These are phyloP conservation scores for Brachycybe producta DNA, from an alignment of 2,888 invertebrate genomes.

Conservation along the genomic window DNA sequence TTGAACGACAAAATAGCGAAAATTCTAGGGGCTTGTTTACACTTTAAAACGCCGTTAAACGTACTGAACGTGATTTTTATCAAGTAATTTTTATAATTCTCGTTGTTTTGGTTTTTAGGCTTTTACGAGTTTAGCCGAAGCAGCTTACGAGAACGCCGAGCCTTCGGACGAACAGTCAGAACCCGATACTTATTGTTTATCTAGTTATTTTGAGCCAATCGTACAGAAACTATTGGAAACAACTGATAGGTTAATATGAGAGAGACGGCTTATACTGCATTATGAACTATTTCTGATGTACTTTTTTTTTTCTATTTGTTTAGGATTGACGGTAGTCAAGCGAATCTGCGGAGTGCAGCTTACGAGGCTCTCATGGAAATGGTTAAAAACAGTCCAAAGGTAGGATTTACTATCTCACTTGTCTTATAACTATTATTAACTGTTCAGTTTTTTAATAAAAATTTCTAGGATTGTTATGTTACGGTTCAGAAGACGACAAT, in stretches of 20 bases:
- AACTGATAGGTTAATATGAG: constrained; percentile 52
- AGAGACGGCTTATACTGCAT: not conserved
- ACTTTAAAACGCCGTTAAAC: too few species aligned
- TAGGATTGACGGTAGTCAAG: constrained; percentile 77
- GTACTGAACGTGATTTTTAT: too few species aligned
- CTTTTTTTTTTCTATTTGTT: constrained; percentile 7
- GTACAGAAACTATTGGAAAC: constrained; percentile 81
- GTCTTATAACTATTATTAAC: not conserved
- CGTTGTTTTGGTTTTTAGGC: constrained; percentile 39
- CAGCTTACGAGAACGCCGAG: constrained; percentile 71
- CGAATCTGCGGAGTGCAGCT: constrained; percentile 88
- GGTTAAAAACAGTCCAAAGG: constrained; percentile 91
- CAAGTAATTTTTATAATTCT: too few species aligned
- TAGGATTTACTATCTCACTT: too few species aligned
- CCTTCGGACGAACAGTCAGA: constrained; percentile 41
- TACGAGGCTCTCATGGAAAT: constrained; percentile 99
- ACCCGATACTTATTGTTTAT: constrained; percentile 84
- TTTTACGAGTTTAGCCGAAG: constrained; percentile 89
- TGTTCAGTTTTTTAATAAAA: not conserved
- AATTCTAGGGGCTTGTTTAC: too few species aligned
- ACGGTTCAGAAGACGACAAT: constrained; percentile 94
- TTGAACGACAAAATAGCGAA: too few species aligned
- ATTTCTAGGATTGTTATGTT: constrained; percentile 68
- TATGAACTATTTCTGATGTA: not conserved
- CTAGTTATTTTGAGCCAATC: constrained; percentile 85